Evolutionary conservation across 64 coral and sea anemone genomes (phyloP), one percentile per base, ranked within the genome.

Genomic region (Stichodactyla mertensii): DNA sequence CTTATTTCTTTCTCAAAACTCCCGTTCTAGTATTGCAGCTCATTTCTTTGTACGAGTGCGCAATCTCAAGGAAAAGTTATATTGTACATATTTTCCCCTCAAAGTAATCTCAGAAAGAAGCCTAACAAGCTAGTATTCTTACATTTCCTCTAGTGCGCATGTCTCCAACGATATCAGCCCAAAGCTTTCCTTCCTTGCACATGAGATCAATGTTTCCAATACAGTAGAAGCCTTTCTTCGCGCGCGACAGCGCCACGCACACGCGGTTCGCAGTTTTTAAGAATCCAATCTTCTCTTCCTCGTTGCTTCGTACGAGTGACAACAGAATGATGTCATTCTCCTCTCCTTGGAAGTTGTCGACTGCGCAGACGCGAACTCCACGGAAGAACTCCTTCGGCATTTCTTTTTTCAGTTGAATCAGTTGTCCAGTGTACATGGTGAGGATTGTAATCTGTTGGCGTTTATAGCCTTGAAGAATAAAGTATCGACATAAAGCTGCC

Each of bases 271-370:
- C 71, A 19, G 54, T 89, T 54, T 86, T 80, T 12, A 99, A 82
- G 55, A 99, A 99, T 31, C 97, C 97, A 59, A 98, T 98, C 58
- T 92, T 98, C 23, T 88, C 90, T 20, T 98, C 93, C 18, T 92
- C 85, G 77, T 98, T 98, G 77, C 96, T 98, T 64, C 96, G 92
- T 26, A 98, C 96, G 19, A 98, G 93, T 6, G 96, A 98, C 45
- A 98, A 82, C 19, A 98, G 88, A 62, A 98, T 89, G 23, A 98
- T 94, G 27, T 98, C 93, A 28, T 98, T 98, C 77, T 98, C 96
- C 82, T 98, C 96, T 23, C 94, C 94, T 86, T 96, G 94, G 54
- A 96, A 96, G 85, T 96, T 96, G 69, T 96, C 94, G 23, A 96
- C 94, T 18, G 94, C 91, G 15, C 87, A 96, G 64, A 96, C 77